Evolutionary conservation across 2,888 invertebrate species (phyloP).

Genomic region (Orgyia antiqua): DNA sequence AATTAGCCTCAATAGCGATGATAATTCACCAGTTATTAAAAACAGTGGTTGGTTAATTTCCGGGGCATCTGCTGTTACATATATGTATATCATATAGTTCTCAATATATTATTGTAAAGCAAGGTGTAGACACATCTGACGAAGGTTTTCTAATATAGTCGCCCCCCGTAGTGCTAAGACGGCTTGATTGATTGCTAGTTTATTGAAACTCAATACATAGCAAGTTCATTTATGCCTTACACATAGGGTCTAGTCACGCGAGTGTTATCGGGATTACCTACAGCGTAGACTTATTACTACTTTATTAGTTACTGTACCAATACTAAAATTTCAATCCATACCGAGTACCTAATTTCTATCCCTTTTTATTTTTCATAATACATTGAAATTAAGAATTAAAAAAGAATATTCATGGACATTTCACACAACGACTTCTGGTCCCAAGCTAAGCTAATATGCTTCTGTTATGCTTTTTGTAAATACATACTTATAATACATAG

Average conservation of each 20-base stretch:
- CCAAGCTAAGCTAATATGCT: too few species aligned
- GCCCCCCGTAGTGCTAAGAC: conserved; percentile 66
- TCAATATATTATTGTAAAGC: conserved; percentile 15
- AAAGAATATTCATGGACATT: too few species aligned
- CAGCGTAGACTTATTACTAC: background rate
- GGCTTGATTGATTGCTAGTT: conserved; percentile 69
- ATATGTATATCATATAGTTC: background rate
- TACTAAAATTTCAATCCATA: too few species aligned
- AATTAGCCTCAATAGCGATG: conserved; percentile 6
- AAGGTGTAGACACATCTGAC: conserved; percentile 45
- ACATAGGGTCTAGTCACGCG: conserved; percentile 58
- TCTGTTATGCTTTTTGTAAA: too few species aligned
- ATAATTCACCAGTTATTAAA: conserved; percentile 13
- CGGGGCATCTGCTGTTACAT: conserved; percentile 11
- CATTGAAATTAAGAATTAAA: too few species aligned
- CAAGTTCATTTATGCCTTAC: conserved; percentile 34
- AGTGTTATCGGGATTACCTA: conserved; percentile 45
- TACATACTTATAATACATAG: too few species aligned
- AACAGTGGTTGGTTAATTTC: conserved; percentile 12
- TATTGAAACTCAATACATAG: conserved; percentile 72
- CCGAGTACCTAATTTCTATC: too few species aligned
- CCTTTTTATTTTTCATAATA: too few species aligned
- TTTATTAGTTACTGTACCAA: too few species aligned
- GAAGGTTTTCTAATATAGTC: conserved; percentile 73
- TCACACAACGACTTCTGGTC: too few species aligned